Evolutionary conservation across 2,113 vertebrate species (phyloP), one percentile per base, ranked within the genome.

Genomic region (Cyprinus carpio): DNA sequence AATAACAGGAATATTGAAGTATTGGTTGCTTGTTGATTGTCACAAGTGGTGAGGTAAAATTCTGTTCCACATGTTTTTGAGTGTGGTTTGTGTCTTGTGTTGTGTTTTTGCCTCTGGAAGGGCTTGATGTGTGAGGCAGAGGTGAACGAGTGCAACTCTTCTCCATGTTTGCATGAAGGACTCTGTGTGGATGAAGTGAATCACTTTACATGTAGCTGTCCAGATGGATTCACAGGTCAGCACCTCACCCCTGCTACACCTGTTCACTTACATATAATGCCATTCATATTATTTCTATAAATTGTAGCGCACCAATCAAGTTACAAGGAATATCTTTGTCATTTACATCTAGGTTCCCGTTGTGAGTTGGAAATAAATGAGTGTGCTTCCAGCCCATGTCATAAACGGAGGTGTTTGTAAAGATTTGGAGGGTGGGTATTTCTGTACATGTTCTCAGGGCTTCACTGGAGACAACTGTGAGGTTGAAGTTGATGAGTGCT

Each of bases 301-400:
- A 27, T 62, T 80, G 12, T 49, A 49, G 23, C 6, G 0, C n/a
- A 49, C 40, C 40, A 27, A 27, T 34, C 16, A 5, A 20, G 8
- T 56, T 12, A 46, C 71, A 74, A 23, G 27, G 20, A 43, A 27
- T 49, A 20, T 29, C 7, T 80, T 34, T 80, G 27, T 82, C 1
- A 51, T 69, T 51, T 74, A 74, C 31, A 0, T 71, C 9, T 87
- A 96, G 95, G 95, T 16, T 84, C 91, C 58, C 95, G 84, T 4
- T 99, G 98, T 91, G 98, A 99, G 91, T 92, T 86, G 84, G 97
- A 99, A 87, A 92, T 98, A 58, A 92, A 99, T 76, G 98, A 99
- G 91, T 99, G 98, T 86, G 94, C 95, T 46, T 96, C 97, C 75
- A 94, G 87, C 86, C 98, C 97, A 0, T 99, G 98, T 91, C 91